phyloP scores from a whole-genome alignment of 2,888 invertebrate genomes.

The Dorcus hopei region DNA sequence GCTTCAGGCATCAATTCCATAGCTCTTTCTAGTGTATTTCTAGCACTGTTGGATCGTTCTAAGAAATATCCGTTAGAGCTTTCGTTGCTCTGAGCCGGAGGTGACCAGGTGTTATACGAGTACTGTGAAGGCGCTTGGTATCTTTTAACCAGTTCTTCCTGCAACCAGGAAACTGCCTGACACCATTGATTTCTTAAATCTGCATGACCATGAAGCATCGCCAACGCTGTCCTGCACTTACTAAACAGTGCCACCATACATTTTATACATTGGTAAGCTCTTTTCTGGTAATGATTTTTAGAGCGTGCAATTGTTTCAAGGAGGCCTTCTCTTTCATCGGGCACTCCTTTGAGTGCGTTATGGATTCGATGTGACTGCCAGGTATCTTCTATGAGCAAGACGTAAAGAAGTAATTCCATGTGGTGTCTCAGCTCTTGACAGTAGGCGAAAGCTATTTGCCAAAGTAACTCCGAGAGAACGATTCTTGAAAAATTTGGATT shows the following conservation, averaged over 20 bases:
- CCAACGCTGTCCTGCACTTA: constrained; percentile 76
- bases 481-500: constrained; percentile 90
- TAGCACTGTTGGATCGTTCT: constrained; percentile 90
- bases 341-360: constrained; percentile 86
- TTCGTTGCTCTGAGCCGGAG: constrained; percentile 92
- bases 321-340: constrained; percentile 85
- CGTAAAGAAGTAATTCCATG: constrained; percentile 81
- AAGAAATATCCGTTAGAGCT: constrained; percentile 92
- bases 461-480: constrained; percentile 85
- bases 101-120: constrained; percentile 90
- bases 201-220: constrained; percentile 72
- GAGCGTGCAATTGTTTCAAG: constrained; percentile 90
- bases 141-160: constrained; percentile 86
- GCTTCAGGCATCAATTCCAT: constrained; percentile 72
- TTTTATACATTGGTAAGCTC: constrained; percentile 96
- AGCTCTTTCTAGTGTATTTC: constrained; percentile 80
- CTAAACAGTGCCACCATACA: constrained; percentile 88
- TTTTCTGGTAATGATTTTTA: constrained; percentile 93
- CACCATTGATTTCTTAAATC: constrained; percentile 85
- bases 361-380: constrained; percentile 95
- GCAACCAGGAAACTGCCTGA: constrained; percentile 89
- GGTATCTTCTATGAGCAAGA: constrained; percentile 88
- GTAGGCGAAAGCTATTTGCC: constrained; percentile 88
- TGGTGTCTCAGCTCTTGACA: constrained; percentile 92
- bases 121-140: constrained; percentile 66